These are phyloP conservation scores for Schmidtea mediterranea DNA, from an alignment of 1,140 invertebrate genomes.

Conservation along the genomic window DNA sequence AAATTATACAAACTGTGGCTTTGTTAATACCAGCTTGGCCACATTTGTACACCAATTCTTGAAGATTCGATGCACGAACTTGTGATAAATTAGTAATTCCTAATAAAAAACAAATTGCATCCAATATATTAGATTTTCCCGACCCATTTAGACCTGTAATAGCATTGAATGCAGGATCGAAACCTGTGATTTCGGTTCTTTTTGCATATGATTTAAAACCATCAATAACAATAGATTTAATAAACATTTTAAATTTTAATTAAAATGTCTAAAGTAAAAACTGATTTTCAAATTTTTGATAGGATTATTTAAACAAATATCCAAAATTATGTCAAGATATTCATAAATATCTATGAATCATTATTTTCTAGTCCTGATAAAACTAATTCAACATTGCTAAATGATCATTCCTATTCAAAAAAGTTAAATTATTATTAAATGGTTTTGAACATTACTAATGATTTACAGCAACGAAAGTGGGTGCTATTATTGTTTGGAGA, in stretches of 20 bases:
- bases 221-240: constrained; percentile 73
- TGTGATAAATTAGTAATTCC: constrained; percentile 75
- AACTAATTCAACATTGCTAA: too few species aligned
- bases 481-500: too few species aligned
- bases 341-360: too few species aligned
- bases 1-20: constrained; percentile 75
- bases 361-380: too few species aligned
- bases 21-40: constrained; percentile 82
- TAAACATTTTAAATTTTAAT: constrained; percentile 40
- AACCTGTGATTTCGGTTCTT: constrained; percentile 64
- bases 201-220: constrained; percentile 94
- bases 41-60: constrained; percentile 85
- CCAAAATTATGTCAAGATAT: too few species aligned
- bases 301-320: too few species aligned
- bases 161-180: constrained; percentile 82
- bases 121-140: constrained; percentile 91
- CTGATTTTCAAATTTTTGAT: too few species aligned
- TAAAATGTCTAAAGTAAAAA: too few species aligned
- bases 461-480: too few species aligned
- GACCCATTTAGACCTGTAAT: constrained; percentile 93
- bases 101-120: constrained; percentile 85
- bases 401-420: too few species aligned
- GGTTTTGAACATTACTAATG: too few species aligned
- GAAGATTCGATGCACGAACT: constrained; percentile 57
- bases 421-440: too few species aligned